Conservation (phyloP, 2,113 vertebrate genomes). For the Amphilophus citrinellus region DNA sequence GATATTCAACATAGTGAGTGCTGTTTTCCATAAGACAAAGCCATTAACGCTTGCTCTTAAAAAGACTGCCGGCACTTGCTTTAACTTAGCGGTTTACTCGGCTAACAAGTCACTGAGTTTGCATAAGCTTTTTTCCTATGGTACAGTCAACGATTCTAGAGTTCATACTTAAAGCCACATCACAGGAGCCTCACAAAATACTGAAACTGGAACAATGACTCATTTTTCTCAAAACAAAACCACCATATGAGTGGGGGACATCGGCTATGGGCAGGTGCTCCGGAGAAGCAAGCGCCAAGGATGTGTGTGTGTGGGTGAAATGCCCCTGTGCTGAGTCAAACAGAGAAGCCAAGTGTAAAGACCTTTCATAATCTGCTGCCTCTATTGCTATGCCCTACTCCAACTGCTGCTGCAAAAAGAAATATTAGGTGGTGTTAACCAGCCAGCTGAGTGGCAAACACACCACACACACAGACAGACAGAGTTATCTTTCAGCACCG, state of each 20-base stretch:
- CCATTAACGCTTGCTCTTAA: too few relatives aligned
- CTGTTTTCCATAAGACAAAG: neutral
- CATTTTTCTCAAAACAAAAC: constrained; percentile 41
- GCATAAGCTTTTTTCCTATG: neutral
- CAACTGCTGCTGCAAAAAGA: constrained; percentile 28
- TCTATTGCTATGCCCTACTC: constrained; percentile 7
- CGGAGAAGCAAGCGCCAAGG: neutral
- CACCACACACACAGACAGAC: neutral
- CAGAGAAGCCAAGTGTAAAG: constrained; percentile 30
- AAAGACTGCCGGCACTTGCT: neutral
- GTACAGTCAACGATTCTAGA: neutral
- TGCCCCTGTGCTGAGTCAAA: constrained; percentile 54
- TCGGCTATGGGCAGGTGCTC: neutral
- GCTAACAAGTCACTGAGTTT: neutral
- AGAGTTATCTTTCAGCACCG: neutral
- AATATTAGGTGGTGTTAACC: constrained; percentile 24
- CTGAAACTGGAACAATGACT: constrained; percentile 36
- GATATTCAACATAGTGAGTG: neutral
- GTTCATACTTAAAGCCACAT: neutral
- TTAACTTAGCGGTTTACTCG: neutral
- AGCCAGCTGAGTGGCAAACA: constrained; percentile 25
- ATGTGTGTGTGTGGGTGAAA: constrained; percentile 36
- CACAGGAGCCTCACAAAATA: constrained; percentile 13
- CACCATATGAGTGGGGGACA: neutral
- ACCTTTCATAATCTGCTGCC: constrained; percentile 45